phyloP scores from a whole-genome alignment of 2,113 vertebrate genomes.

The Apus apus region DNA sequence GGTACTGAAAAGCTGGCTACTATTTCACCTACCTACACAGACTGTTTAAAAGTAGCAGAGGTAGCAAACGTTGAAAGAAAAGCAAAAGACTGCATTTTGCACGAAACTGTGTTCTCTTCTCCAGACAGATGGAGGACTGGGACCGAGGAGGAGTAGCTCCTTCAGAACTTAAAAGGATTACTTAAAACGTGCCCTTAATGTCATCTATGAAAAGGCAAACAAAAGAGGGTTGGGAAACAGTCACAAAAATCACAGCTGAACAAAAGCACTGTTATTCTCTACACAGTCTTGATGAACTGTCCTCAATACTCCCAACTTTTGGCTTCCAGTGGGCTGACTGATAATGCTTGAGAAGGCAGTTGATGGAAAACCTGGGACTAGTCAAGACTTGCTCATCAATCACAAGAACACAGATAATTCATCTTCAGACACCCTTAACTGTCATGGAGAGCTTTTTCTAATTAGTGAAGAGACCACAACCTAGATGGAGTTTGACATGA shows the following conservation, averaged over 20 bases:
- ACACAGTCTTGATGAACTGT: fast-evolving
- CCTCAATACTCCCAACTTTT: background rate
- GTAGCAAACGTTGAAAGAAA: no score
- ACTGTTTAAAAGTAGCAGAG: background rate
- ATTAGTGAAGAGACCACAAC: fast-evolving
- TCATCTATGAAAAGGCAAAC: fast-evolving
- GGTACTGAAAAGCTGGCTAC: background rate
- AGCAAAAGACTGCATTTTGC: background rate
- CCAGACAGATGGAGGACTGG: fast-evolving
- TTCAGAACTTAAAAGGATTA: background rate
- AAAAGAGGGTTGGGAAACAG: no score
- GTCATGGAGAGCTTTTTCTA: background rate
- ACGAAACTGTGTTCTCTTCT: fast-evolving
- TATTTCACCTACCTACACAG: background rate
- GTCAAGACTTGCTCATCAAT: background rate
- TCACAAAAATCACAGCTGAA: background rate
- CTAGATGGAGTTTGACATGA: background rate
- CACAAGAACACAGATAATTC: background rate
- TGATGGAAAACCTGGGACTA: background rate
- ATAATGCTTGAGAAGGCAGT: no score
- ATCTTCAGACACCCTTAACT: background rate
- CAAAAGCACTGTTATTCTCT: background rate
- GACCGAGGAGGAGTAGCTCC: background rate
- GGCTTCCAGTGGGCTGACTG: no score
- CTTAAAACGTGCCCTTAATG: fast-evolving